Base-by-base conservation (phyloP, 2,113 vertebrate species). In the Acanthisitta chloris region DNA sequence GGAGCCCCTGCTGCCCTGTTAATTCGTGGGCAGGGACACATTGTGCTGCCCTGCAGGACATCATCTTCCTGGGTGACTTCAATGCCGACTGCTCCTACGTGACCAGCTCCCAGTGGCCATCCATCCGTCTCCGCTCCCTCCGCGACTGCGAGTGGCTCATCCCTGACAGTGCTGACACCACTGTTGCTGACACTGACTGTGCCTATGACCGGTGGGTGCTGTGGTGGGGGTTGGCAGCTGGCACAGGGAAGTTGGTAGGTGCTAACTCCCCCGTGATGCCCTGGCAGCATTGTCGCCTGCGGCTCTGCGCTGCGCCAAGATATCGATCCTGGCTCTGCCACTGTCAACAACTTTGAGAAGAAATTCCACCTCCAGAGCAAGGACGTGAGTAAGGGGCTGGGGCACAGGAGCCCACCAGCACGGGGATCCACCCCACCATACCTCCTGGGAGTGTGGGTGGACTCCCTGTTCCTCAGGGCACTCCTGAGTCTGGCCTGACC, bases 161-260 rank as follows among this genome's bases (percentile, higher is more conserved):
- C 52, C 40, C 83, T 0, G 92, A 92, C 73, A 79, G 73, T 0
- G 48, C 94, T 0, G 96, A 96, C 92, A 95, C 96, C 95, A 95
- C 96, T 0, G 87, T 97, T 6, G 16, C 87, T 0, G 3, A 8
- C 83, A 91, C 93, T 1, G 0, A 89, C 61, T 97, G 96, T 0
- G 78, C 95, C 92, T 97, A 97, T 0, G 96, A 97, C 84, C 95
- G 96, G 96, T 97, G 93, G 26, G 94, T 70, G 83, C n/a, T 0
- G 0, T 0, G 1, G n/a, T 0, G 2, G 21, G 2, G 12, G 33
- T 3, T 1, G 4, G 58, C 46, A 28, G 25, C 29, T 28, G 70
- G 19, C 2, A 0, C 0, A 0, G 26, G 45, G 38, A 33, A 8
- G 23, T 51, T 16, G 4, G 3, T 0, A 0, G 65, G 26, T 4